Percentiles rank a stretch among this genome's conserved stretches.
Conservation (phyloP, 2,888 invertebrate species). For the Diloba caeruleocephala region DNA sequence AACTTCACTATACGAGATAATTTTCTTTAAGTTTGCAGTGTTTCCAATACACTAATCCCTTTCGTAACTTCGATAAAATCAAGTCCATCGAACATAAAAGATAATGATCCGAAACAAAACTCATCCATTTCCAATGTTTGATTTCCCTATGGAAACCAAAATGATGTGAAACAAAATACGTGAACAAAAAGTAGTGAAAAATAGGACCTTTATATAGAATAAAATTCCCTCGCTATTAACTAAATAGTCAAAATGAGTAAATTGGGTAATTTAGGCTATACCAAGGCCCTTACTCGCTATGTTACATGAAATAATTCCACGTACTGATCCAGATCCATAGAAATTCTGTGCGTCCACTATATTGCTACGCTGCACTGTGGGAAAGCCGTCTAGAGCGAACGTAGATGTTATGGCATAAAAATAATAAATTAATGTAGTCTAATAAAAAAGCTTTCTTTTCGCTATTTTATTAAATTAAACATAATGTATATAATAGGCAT, state of each 20-base stretch:
- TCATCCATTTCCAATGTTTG: slow-evolving; percentile 44
- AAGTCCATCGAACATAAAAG: slow-evolving; percentile 46
- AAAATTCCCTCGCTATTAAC: too few species aligned
- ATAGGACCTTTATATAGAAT: too few species aligned
- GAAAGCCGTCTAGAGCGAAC: too few species aligned
- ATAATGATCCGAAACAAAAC: slow-evolving; percentile 54
- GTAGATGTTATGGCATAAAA: not conserved
- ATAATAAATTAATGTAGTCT: not conserved
- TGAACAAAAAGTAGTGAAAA: not conserved
- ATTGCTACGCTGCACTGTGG: not conserved
- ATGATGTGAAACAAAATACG: slow-evolving; percentile 5
- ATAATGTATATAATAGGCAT: not conserved
- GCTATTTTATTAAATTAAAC: not conserved
- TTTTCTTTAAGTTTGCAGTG: slow-evolving; percentile 41
- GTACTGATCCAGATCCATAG: too few species aligned
- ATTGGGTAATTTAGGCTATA: too few species aligned
- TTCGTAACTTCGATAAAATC: slow-evolving; percentile 47
- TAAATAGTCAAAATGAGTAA: too few species aligned
- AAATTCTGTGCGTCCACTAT: too few species aligned
- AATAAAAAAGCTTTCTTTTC: not conserved
- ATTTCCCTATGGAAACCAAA: slow-evolving; percentile 37
- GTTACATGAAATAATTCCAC: too few species aligned
- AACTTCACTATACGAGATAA: slow-evolving; percentile 29
- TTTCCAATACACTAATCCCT: slow-evolving; percentile 50
- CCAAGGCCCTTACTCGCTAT: too few species aligned